Conservation (phyloP, 2,797 vertebrate genomes). For the Gymnothorax reevesii region DNA sequence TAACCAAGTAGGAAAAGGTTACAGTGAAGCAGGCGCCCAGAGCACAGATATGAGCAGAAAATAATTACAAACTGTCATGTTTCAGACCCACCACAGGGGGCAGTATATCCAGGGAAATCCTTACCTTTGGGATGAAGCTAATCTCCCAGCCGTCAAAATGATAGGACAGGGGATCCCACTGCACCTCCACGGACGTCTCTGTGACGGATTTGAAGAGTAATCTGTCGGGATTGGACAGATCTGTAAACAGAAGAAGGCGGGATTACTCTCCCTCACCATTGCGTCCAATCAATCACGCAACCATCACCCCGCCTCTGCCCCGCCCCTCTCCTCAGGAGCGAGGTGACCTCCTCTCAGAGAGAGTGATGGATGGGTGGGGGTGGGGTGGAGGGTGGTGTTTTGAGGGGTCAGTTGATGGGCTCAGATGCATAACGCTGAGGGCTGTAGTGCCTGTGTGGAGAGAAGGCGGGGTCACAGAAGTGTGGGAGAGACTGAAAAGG, state of each 20-base stretch:
- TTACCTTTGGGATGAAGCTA: slow-evolving; percentile 96
- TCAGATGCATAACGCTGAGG: background rate
- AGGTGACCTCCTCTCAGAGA: slow-evolving; percentile 5
- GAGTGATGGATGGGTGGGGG: background rate
- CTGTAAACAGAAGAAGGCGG: slow-evolving; percentile 67
- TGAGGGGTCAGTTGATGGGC: background rate
- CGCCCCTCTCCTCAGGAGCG: slow-evolving; percentile 36
- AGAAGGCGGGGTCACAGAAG: background rate
- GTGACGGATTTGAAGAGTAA: slow-evolving; percentile 94
- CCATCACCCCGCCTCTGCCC: background rate
- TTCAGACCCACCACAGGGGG: too few relatives aligned
- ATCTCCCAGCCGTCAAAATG: slow-evolving; percentile 97
- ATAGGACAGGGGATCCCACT: slow-evolving; percentile 93
- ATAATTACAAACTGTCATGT: background rate
- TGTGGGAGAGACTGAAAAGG: background rate
- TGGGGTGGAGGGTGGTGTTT: too few relatives aligned
- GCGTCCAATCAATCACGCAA: slow-evolving; percentile 61
- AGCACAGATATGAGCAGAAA: background rate
- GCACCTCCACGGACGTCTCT: slow-evolving; percentile 94
- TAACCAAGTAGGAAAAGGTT: background rate
- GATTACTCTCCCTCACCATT: slow-evolving; percentile 58
- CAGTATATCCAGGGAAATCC: background rate
- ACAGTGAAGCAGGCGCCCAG: background rate
- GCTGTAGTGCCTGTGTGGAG: too few relatives aligned
- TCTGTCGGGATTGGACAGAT: slow-evolving; percentile 88